Evolutionary conservation across 2,888 invertebrate genomes (phyloP).

Genomic region (Octonoba sinensis): DNA sequence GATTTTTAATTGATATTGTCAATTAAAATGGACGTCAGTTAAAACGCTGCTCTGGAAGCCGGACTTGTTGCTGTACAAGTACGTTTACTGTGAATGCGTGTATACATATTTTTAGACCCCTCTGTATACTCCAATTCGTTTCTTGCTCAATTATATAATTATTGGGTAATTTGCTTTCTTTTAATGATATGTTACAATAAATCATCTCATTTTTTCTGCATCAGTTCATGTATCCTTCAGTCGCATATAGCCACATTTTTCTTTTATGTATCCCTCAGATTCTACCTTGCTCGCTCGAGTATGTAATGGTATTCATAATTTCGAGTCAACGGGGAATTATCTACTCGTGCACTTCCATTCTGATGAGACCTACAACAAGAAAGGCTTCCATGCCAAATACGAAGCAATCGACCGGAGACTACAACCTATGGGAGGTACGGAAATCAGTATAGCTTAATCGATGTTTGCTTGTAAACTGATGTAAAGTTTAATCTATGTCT

Average conservation of each 20-base stretch:
- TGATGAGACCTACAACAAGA: conserved; percentile 64
- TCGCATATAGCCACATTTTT: not conserved
- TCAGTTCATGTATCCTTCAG: not conserved
- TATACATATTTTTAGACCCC: too few species aligned
- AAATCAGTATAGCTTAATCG: not conserved
- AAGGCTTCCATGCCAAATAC: conserved; percentile 64
- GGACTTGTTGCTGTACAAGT: too few species aligned
- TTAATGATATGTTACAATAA: too few species aligned
- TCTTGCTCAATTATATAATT: too few species aligned
- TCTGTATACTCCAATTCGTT: too few species aligned
- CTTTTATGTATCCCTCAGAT: conserved; percentile 7
- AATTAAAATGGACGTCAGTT: too few species aligned
- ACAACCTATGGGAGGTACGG: conserved; percentile 29
- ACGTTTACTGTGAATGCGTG: too few species aligned
- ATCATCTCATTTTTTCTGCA: not conserved
- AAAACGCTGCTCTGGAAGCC: too few species aligned
- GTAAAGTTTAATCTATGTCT: not conserved
- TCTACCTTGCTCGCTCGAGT: conserved; percentile 31
- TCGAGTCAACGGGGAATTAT: conserved; percentile 44
- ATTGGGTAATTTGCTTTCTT: too few species aligned
- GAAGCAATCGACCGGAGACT: conserved; percentile 37
- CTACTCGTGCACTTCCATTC: conserved; percentile 66
- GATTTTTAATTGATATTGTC: too few species aligned
- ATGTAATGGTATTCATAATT: conserved; percentile 15
- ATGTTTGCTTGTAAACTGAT: not conserved